Base-by-base conservation (phyloP, 2,797 vertebrate species). In the Cephalopachus bancanus region DNA sequence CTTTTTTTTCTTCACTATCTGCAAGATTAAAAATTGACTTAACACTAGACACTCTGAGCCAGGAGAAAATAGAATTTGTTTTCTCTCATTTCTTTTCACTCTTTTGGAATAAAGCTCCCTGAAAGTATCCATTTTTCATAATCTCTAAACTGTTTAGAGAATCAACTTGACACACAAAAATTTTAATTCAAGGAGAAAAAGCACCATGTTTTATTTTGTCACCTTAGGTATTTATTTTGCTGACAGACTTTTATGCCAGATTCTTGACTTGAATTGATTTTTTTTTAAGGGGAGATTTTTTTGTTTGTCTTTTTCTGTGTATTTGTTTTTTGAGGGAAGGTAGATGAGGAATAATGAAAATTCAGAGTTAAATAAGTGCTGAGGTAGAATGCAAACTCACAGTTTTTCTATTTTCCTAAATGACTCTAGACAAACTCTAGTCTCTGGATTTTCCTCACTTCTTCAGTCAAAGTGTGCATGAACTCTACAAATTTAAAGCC, bases 141-240 rank as follows among this genome's bases (percentile, higher is more conserved):
- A 57, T 83, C 57, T 93, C 72, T 69, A 88, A 44, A 33, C 15
- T 55, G n/a, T 59, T 59, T 51, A 90, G 22, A 59, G 19, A 81
- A 60, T 74, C 44, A 86, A 86, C 1, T 5, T 57, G 55, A 88
- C 51, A 91, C 14, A 89, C 22, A 71, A 59, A 72, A 64, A 83
- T 67, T 84, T 37, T 85, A 96, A 96, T 64, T 96, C 74, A 93
- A 97, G 83, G 62, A 93, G 59, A 98, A 94, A 88, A 28, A 53
- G 15, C 22, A 91, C 11, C 49, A 84, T n/a, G n/a, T n/a, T n/a
- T n/a, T n/a, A 93, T 86, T 88, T 33, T 93, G 72, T 64, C 93
- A 91, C 33, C 3, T 78, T 67, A 72, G 15, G 30, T 22, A 59
- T 59, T 93, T 78, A 91, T 80, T 93, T 80, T 80, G 88, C 49